Base-by-base conservation (phyloP, 2,797 vertebrate genomes). In the Phoxinus dragarum region DNA sequence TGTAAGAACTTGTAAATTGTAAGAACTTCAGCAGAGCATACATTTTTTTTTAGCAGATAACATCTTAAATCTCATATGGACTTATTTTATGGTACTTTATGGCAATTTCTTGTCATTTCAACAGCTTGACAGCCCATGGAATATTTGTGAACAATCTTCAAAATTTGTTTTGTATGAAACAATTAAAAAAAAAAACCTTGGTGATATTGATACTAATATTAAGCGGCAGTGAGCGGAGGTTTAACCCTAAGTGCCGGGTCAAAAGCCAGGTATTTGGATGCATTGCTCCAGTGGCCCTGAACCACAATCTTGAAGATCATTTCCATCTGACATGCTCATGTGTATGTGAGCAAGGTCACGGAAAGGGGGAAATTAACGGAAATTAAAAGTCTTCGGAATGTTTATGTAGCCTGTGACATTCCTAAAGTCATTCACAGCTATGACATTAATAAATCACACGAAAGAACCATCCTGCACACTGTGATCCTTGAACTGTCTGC, bases 381-480 rank as follows among this genome's bases (percentile, higher is more conserved):
- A 93, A 93, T 91, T 90, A 77, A 88, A 88, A 78, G 42, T 92
- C 86, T 87, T 91, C 54, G 88, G 87, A 93, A 92, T 92, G 87
- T 88, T 91, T 16, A 88, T 90, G 87, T 84, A 90, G 89, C 81
- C n/a, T 10, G 82, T 91, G 92, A 94, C 93, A 92, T 93, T 92
- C 27, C 49, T 86, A 87, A 90, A 91, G 92, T 91, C 90, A 90
- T 92, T 87, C 77, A 89, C 86, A 6, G 87, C 74, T 44, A 89
- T 90, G 89, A 91, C 89, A 91, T 92, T 89, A 91, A 94, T 95
- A 93, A 94, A 94, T 95, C 91, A 93, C 90, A 91, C 79, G 86
- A n/a, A 68, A 91, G 89, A 90, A 90, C 89, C 89, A 87, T 90
- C 88, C 89, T 84, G 92, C 17, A 74, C 87, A 79, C 88, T 91